Percentiles rank a stretch among this genome's conserved stretches.
These are phyloP conservation scores for Polyommatus iphigenia DNA, from an alignment of 2,888 invertebrate genomes.

Conservation along the genomic window DNA sequence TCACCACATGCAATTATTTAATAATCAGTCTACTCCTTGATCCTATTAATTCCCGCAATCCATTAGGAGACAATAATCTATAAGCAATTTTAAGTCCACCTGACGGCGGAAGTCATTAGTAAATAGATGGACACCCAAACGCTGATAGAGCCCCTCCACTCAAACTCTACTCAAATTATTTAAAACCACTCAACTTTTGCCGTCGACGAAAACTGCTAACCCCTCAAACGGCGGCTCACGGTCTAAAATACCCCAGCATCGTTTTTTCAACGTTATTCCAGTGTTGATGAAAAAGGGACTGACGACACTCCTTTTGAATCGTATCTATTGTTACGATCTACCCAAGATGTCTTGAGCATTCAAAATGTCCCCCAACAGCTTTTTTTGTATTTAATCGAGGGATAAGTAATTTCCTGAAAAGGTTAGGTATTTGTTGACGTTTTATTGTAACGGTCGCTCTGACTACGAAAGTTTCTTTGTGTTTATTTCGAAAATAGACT, in stretches of 20 bases:
- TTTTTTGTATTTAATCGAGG: constrained; percentile 43
- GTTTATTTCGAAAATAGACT: background rate
- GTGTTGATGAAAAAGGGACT: constrained; percentile 64
- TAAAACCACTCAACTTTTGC: constrained; percentile 42
- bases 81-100: constrained; percentile 52
- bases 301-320: constrained; percentile 64
- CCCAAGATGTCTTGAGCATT: constrained; percentile 56
- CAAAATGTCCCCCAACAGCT: constrained; percentile 54
- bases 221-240: constrained; percentile 33
- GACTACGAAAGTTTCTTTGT: background rate
- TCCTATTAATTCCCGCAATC: background rate
- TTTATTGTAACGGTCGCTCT: constrained; percentile 12
- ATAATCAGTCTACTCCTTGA: background rate
- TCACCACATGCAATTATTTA: background rate
- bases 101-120: constrained; percentile 80
- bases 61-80: constrained; percentile 25
- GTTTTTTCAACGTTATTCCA: constrained; percentile 43
- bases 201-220: constrained; percentile 27
- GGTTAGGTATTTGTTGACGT: constrained; percentile 34
- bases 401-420: constrained; percentile 45
- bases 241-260: constrained; percentile 37
- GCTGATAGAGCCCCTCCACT: constrained; percentile 64
- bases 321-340: constrained; percentile 68
- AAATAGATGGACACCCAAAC: constrained; percentile 74
- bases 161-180: constrained; percentile 67